A percentile compares a stretch with the other conserved stretches of the same genome.
Evolutionary conservation across 2,888 invertebrate species (phyloP).

Genomic region (Leucophenga maculata): DNA sequence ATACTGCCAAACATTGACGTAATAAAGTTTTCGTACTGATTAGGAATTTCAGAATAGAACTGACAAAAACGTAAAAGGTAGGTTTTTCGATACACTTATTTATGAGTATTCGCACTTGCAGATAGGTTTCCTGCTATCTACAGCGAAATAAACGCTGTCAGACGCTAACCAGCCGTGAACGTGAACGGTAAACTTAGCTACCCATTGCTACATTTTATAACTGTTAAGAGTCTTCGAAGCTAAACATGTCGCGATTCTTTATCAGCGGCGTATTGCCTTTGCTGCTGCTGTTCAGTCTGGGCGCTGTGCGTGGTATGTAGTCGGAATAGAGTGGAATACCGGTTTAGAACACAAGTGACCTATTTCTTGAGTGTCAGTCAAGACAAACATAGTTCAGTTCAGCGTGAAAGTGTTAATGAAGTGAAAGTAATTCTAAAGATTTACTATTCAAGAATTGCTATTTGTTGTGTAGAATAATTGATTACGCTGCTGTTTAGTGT

Average conservation of each 20-base stretch:
- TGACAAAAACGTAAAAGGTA: too few species aligned
- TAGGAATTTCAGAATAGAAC: constrained; percentile 43
- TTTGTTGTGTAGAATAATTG: too few species aligned
- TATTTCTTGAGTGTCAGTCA: not conserved
- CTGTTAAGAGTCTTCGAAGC: not conserved
- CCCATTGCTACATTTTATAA: not conserved
- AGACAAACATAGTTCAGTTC: not conserved
- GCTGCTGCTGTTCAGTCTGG: constrained; percentile 39
- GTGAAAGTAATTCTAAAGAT: constrained; percentile 3
- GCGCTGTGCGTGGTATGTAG: constrained; percentile 50
- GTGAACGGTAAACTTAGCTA: not conserved
- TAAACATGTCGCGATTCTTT: constrained; percentile 44
- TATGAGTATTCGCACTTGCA: too few species aligned
- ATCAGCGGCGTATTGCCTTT: constrained; percentile 41
- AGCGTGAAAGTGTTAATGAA: not conserved
- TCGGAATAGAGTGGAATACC: not conserved
- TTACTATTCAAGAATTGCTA: too few species aligned
- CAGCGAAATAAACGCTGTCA: not conserved
- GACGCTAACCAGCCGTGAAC: constrained; percentile 6
- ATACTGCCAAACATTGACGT: not conserved
- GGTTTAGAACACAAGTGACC: constrained; percentile 12
- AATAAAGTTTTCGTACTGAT: constrained; percentile 75
- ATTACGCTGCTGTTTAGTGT: too few species aligned
- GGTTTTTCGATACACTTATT: too few species aligned
- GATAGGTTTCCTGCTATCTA: constrained; percentile 1